phyloP scores from a whole-genome alignment of 2,888 invertebrate species.

The Prenolepis imparis region DNA sequence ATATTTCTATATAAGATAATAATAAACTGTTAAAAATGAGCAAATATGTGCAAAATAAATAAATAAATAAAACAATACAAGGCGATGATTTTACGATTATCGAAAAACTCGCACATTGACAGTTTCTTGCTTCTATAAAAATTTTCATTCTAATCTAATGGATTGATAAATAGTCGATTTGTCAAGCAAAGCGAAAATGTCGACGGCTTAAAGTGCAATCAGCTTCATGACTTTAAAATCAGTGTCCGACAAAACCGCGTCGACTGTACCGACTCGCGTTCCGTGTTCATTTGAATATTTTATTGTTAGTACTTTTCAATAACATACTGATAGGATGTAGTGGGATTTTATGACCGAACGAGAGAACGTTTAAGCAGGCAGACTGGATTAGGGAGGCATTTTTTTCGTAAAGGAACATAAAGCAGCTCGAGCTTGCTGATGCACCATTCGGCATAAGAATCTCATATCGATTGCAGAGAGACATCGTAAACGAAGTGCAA shows the following conservation, averaged over 20 bases:
- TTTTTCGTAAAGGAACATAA: slow-evolving; percentile 25
- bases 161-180: background rate
- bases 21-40: background rate
- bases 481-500: slow-evolving; percentile 22
- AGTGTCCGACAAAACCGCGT: slow-evolving; percentile 21
- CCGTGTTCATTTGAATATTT: slow-evolving; percentile 68
- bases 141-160: background rate
- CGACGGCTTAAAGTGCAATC: background rate
- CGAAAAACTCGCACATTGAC: background rate
- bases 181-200: background rate
- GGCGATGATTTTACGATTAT: background rate
- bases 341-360: slow-evolving; percentile 59
- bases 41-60: background rate
- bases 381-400: slow-evolving; percentile 39
- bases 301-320: slow-evolving; percentile 67
- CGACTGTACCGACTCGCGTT: slow-evolving; percentile 39
- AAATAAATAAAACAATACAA: background rate
- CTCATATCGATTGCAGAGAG: slow-evolving; percentile 33
- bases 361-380: slow-evolving; percentile 16
- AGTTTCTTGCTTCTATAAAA: background rate
- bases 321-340: slow-evolving; percentile 57
- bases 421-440: slow-evolving; percentile 5
- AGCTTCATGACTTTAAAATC: slow-evolving; percentile 18
- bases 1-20: background rate
- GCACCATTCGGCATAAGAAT: background rate